Evolutionary conservation across 2,797 vertebrate species (phyloP).

Genomic region (Mus caroli): DNA sequence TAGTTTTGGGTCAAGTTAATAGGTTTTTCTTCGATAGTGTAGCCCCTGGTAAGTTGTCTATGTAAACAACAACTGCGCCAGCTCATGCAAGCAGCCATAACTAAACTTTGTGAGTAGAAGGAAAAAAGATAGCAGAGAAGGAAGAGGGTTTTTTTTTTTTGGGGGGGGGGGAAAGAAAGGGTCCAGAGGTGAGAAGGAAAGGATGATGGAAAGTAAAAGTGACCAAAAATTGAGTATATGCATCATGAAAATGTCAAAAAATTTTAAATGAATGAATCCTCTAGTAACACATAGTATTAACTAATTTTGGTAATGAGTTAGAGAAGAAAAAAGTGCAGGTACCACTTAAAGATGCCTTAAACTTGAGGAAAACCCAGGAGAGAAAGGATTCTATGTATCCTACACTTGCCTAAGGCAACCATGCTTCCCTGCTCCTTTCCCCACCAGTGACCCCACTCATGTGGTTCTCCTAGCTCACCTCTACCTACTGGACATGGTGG

Average conservation of each 20-base stretch:
- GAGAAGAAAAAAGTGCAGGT: not conserved
- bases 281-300: not conserved
- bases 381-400: not conserved
- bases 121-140: not conserved
- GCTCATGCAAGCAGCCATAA: not conserved
- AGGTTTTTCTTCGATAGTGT: not conserved
- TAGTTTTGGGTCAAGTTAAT: not conserved
- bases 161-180: not conserved
- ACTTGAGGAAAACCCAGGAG: not conserved
- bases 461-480: not conserved
- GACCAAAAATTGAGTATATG: not conserved
- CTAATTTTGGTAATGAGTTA: not conserved
- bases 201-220: not conserved
- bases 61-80: not conserved
- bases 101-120: not conserved
- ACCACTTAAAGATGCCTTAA: not conserved
- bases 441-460: not conserved
- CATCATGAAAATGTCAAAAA: not conserved
- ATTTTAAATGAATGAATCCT: not conserved
- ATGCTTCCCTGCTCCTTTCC: not conserved
- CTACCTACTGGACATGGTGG: not conserved
- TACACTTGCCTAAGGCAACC: not conserved
- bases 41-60: not conserved
- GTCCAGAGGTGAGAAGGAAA: not conserved
- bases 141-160: not conserved